These are phyloP conservation scores for Prionchulus punctatus DNA, from an alignment of 2,888 invertebrate genomes.

Conservation along the genomic window DNA sequence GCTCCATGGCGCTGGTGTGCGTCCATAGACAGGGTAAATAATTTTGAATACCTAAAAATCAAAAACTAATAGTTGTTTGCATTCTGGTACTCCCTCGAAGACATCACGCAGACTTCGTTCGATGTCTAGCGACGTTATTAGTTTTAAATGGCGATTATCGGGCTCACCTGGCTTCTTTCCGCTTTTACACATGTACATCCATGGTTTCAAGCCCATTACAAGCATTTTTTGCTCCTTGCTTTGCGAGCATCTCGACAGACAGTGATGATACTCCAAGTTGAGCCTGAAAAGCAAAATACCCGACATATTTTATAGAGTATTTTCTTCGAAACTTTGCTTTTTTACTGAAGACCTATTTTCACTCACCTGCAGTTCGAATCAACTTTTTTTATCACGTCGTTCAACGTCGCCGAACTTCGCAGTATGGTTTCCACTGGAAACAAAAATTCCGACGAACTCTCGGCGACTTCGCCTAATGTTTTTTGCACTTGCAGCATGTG, in stretches of 20 bases:
- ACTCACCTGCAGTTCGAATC: background rate
- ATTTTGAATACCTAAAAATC: no score
- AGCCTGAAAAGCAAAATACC: background rate
- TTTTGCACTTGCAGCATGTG: background rate
- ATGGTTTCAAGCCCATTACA: background rate
- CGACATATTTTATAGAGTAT: background rate
- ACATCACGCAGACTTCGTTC: no score
- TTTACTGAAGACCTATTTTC: background rate
- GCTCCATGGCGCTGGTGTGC: no score
- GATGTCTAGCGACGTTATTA: no score
- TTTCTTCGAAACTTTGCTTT: background rate
- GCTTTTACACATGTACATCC: background rate
- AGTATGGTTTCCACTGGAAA: background rate
- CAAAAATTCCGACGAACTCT: background rate
- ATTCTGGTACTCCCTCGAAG: no score
- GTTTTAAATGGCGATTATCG: no score
- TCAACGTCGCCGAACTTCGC: background rate
- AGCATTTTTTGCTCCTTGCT: background rate
- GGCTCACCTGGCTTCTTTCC: no score
- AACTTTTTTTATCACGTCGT: background rate
- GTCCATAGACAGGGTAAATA: no score
- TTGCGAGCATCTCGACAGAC: background rate
- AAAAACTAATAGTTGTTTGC: no score
- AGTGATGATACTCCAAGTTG: background rate
- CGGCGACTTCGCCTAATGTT: background rate